A percentile compares a stretch with the other conserved stretches of the same genome.
phyloP scores from a whole-genome alignment of 2,888 invertebrate species.

The Chymomyza fuscimana region DNA sequence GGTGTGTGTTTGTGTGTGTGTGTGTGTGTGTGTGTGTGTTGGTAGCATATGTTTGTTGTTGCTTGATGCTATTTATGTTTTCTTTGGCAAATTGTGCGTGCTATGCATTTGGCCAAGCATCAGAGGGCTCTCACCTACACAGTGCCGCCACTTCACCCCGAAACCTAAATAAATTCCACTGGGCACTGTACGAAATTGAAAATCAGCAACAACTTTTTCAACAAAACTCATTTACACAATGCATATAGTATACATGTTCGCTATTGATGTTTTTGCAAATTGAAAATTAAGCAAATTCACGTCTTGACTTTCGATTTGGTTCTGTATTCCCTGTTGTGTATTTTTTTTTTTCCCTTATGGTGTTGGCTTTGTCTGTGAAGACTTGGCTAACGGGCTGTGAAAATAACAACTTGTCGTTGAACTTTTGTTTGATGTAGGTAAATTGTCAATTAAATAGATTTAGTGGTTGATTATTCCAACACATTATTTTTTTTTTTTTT shows the following conservation, averaged over 20 bases:
- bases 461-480: too few relatives aligned
- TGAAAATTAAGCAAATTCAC: conserved; percentile 61
- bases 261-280: conserved; percentile 39
- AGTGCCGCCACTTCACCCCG: background rate
- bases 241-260: conserved; percentile 12
- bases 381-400: background rate
- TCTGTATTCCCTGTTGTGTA: conserved; percentile 16
- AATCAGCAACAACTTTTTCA: conserved; percentile 32
- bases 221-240: conserved; percentile 48
- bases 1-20: background rate
- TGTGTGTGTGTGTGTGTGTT: background rate
- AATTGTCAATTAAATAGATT: too few relatives aligned
- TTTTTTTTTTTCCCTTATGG: conserved; percentile 10
- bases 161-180: background rate
- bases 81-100: conserved; percentile 70
- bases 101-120: conserved; percentile 36
- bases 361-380: background rate
- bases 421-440: too few relatives aligned
- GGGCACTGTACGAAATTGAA: conserved; percentile 33
- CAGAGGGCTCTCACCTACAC: conserved; percentile 16
- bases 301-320: conserved; percentile 40
- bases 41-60: conserved; percentile 53
- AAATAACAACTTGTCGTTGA: too few relatives aligned
- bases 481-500: too few relatives aligned
- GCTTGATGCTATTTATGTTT: conserved; percentile 61